Percentiles rank a stretch among this genome's conserved stretches.
Evolutionary conservation across 2,113 vertebrate species (phyloP).

Genomic region (Cyanocitta stelleri): DNA sequence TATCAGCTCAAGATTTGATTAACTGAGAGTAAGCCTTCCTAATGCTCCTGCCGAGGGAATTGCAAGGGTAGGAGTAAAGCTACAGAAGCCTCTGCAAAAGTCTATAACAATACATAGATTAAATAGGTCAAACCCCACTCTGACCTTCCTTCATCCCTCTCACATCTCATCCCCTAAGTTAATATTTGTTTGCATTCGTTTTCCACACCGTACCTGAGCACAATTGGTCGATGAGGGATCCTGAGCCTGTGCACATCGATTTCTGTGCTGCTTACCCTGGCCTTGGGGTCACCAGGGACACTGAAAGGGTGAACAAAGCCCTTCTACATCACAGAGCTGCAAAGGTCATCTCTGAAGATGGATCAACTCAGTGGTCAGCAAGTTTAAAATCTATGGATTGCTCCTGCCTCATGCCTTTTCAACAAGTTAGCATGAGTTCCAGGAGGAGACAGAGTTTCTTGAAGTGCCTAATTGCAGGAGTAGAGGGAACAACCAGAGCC

Average conservation of each 20-base stretch:
- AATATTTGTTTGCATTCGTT: not conserved
- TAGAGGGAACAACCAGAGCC: not conserved
- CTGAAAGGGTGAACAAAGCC: not conserved
- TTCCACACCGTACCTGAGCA: rapidly evolving
- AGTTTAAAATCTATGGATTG: not conserved
- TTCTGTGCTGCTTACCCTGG: not conserved
- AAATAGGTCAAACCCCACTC: not conserved
- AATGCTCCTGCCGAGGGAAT: not conserved
- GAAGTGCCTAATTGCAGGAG: not conserved
- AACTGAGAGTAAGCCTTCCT: not conserved
- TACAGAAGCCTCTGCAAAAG: not conserved
- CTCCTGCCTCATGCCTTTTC: not conserved
- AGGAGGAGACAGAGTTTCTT: not conserved
- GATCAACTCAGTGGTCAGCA: not conserved
- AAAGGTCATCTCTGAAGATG: not conserved
- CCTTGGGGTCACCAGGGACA: not conserved
- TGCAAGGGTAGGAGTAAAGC: not conserved
- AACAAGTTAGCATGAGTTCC: not conserved
- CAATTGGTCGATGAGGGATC: rapidly evolving
- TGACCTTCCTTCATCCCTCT: not conserved
- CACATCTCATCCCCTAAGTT: not conserved
- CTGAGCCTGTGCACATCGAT: rapidly evolving
- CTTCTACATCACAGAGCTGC: not conserved
- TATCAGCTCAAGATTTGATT: not conserved
- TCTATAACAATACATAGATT: not conserved